Percentiles rank a stretch among this genome's conserved stretches.
Conservation (phyloP, 1,140 invertebrate genomes). For the Anoplolepis gracilipes region DNA sequence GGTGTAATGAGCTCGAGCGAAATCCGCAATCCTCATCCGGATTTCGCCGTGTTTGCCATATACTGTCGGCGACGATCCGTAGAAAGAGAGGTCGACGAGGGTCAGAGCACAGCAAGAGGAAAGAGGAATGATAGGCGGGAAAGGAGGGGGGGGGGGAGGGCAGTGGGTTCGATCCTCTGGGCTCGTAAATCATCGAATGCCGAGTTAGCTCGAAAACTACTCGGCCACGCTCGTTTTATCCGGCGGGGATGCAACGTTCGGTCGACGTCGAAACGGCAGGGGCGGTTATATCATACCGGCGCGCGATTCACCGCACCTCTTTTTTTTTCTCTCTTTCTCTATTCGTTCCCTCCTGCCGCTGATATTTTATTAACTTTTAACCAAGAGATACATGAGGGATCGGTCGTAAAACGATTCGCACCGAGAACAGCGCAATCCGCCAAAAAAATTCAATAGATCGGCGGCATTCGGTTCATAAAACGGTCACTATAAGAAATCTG, state of each 20-base stretch:
- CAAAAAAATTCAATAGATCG: conserved; percentile 25
- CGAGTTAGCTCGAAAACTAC: conserved; percentile 54
- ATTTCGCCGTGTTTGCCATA: conserved; percentile 64
- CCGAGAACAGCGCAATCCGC: not conserved
- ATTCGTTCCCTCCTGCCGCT: conserved; percentile 10
- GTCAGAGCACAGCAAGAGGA: not conserved
- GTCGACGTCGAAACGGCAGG: conserved; percentile 19
- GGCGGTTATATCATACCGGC: conserved; percentile 24
- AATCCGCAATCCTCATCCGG: conserved; percentile 66
- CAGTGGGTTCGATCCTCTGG: conserved; percentile 19
- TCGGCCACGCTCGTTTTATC: conserved; percentile 53
- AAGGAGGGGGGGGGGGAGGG: not conserved
- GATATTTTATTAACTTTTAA: conserved; percentile 67
- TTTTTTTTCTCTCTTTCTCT: not conserved
- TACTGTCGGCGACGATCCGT: conserved; percentile 44
- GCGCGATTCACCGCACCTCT: not conserved
- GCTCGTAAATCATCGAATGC: conserved; percentile 65
- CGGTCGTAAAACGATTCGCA: conserved; percentile 55
- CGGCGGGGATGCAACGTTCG: not conserved
- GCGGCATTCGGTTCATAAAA: conserved; percentile 11
- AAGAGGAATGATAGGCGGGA: no score
- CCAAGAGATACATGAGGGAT: conserved; percentile 21
- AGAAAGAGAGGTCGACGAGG: conserved; percentile 34
- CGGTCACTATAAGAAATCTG: not conserved
- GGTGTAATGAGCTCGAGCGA: conserved; percentile 65